phyloP scores from a whole-genome alignment of 2,888 invertebrate genomes.

The Lochmaea crataegi region DNA sequence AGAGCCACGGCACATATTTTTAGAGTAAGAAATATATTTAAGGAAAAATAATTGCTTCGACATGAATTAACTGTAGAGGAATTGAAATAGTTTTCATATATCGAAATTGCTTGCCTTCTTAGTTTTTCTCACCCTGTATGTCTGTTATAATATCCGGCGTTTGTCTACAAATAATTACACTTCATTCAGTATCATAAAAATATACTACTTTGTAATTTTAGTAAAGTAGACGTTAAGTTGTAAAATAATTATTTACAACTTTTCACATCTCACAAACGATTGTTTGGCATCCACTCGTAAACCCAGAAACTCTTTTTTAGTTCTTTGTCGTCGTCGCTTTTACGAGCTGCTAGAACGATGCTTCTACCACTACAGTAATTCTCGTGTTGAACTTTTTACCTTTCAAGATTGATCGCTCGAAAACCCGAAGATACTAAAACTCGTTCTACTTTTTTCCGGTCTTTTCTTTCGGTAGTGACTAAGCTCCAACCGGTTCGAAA shows the following conservation, averaged over 20 bases:
- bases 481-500: neutral
- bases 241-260: slow-evolving; percentile 30
- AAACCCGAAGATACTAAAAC: slow-evolving; percentile 39
- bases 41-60: no score
- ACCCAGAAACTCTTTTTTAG: slow-evolving; percentile 33
- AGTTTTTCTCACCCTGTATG: neutral
- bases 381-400: slow-evolving; percentile 46
- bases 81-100: no score
- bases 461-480: slow-evolving; percentile 24
- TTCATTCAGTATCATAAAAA: neutral
- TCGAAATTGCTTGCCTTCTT: no score
- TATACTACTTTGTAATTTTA: neutral
- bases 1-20: no score
- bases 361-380: slow-evolving; percentile 49
- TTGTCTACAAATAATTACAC: neutral
- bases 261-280: slow-evolving; percentile 44
- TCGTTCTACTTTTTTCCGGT: slow-evolving; percentile 25
- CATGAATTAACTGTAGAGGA: no score
- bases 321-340: slow-evolving; percentile 47
- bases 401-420: slow-evolving; percentile 44
- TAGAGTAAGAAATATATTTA: no score
- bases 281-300: slow-evolving; percentile 52
- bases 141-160: neutral
- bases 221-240: neutral
- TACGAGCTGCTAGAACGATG: slow-evolving; percentile 51